Base-by-base conservation (phyloP, 1,140 invertebrate genomes). In the Rhyzopertha dominica region DNA sequence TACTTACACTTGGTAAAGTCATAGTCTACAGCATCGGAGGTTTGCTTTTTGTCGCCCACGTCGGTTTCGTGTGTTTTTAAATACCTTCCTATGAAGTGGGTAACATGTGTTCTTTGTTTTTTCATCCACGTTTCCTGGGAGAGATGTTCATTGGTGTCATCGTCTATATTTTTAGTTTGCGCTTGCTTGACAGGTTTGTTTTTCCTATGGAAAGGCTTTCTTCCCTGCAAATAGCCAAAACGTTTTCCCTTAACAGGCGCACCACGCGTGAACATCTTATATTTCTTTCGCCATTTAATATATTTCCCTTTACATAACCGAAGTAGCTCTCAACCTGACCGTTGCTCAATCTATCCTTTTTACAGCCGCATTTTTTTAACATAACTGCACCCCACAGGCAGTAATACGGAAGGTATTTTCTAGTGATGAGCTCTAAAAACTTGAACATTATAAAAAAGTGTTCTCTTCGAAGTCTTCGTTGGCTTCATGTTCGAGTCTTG, bases 331-430 rank as follows among this genome's bases (percentile, higher is more conserved):
- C 40, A 2, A 42, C 40, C 22, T 42, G 25, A 24, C 13, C 26
- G 17, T 43, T 43, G 12, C 16, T 43, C 5, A 43, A 13, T 24
- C 13, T 12, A 2, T 3, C n/a, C n/a, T n/a, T n/a, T n/a, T n/a
- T n/a, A n/a, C n/a, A n/a, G n/a, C n/a, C n/a, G n/a, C n/a, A n/a
- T n/a, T 9, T 20, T 13, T 2, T 3, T 34, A 43, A 9, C 29
- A 43, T 43, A 10, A 25, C 1, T 14, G 25, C 43, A 4, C 18
- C 24, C 35, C 43, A 46, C 9, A 46, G 26, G 8, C 5, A 12
- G 17, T 29, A 46, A n/a, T 24, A 39, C 5, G 35, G 43, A n/a
- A 39, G 20, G 32, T 46, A 46, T 46, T 39, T 46, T n/a, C n/a
- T n/a, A n/a, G n/a, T n/a, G n/a, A n/a, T n/a, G n/a, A n/a, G n/a